Conservation (phyloP, 2,113 vertebrate genomes). For the Brachypodius melanocephalos region DNA sequence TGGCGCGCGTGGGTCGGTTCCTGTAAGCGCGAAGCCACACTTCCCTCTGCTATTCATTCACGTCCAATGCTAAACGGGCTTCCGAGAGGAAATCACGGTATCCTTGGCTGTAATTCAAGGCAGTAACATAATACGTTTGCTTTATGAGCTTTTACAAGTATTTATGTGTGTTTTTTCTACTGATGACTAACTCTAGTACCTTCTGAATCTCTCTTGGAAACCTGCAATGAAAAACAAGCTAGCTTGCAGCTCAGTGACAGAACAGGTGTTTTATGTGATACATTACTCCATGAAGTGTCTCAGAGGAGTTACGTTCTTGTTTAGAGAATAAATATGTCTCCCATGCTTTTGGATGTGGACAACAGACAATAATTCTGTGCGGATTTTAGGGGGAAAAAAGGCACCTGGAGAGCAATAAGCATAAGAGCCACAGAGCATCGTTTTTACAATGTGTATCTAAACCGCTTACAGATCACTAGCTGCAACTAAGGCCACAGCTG, state of each 20-base stretch:
- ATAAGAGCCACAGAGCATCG: rapidly evolving
- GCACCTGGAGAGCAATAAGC: not conserved
- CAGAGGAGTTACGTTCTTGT: not conserved
- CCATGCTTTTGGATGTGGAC: not conserved
- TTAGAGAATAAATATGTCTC: no score
- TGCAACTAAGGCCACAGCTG: not conserved
- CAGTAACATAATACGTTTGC: not conserved
- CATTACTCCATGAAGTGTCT: not conserved
- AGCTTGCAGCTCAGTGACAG: not conserved
- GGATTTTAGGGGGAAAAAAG: not conserved
- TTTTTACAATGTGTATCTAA: not conserved
- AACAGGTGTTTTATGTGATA: not conserved
- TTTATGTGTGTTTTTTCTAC: not conserved
- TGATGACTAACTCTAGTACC: not conserved
- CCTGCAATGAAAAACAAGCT: not conserved
- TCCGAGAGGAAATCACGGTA: not conserved
- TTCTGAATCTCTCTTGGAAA: not conserved
- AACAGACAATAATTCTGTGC: not conserved
- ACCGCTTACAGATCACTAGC: not conserved
- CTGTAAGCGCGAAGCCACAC: not conserved
- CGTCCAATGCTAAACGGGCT: rapidly evolving
- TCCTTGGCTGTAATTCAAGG: not conserved
- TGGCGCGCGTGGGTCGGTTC: not conserved
- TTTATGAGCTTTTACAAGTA: not conserved
- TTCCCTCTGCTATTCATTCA: not conserved